These are phyloP conservation scores for Spheniscus humboldti DNA, from an alignment of 2,797 vertebrate species.

Conservation along the genomic window DNA sequence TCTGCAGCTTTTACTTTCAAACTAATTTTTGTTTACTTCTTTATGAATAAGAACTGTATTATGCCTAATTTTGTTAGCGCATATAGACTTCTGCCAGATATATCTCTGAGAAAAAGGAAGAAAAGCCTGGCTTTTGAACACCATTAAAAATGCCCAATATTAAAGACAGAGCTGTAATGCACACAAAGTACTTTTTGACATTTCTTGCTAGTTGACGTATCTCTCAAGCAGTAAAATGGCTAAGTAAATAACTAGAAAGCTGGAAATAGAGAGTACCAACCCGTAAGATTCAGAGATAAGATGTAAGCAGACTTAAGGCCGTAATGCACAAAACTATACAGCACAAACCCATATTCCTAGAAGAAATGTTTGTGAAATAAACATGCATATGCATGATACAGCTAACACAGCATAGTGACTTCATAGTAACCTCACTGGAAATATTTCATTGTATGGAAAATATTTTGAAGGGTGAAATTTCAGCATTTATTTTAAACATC, in stretches of 20 bases:
- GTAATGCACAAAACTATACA: neutral
- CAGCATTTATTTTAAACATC: neutral
- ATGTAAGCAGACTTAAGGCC: neutral
- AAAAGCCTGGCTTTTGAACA: neutral
- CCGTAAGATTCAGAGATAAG: neutral
- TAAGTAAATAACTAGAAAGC: neutral
- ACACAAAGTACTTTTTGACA: neutral
- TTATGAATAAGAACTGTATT: neutral
- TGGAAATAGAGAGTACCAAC: neutral
- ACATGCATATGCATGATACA: neutral
- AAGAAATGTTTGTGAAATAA: neutral
- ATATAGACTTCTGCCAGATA: neutral
- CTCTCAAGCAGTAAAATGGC: neutral
- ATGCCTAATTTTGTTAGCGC: neutral
- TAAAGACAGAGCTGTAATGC: neutral
- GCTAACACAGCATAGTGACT: neutral
- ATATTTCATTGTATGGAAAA: neutral
- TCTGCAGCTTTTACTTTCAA: neutral
- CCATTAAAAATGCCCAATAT: neutral
- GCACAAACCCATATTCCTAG: neutral
- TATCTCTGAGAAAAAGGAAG: neutral
- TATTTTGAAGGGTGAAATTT: neutral
- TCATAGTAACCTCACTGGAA: neutral
- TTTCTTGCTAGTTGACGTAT: neutral
- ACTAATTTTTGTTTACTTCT: neutral